phyloP scores from a whole-genome alignment of 2,888 invertebrate species.

The Euclidia mi region DNA sequence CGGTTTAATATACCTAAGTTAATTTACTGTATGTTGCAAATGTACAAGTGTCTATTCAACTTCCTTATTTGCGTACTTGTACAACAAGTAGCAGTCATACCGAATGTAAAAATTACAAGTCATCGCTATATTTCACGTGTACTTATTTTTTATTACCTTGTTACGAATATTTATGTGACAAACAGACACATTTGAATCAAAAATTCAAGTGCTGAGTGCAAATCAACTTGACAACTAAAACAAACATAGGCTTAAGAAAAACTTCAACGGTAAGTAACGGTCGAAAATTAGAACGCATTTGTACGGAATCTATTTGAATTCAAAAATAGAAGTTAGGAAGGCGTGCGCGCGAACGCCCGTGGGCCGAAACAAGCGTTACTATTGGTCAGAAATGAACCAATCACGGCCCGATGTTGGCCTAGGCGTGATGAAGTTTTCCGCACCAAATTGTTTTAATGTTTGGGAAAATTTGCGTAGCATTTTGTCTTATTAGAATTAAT shows the following conservation, averaged over 20 bases:
- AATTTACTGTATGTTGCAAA: no score
- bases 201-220: conserved; percentile 5
- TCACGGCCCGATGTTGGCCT: conserved; percentile 76
- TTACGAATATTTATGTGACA: no score
- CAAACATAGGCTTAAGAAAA: conserved; percentile 30
- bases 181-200: neutral
- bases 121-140: no score
- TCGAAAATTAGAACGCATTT: conserved; percentile 63
- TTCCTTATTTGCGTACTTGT: no score
- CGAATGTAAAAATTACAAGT: no score
- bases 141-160: no score
- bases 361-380: conserved; percentile 76
- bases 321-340: conserved; percentile 84
- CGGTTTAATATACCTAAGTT: no score
- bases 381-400: conserved; percentile 82
- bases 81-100: no score
- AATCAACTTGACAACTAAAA: neutral
- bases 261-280: conserved; percentile 43
- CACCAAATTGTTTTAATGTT: conserved; percentile 49
- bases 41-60: no score
- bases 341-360: conserved; percentile 75
- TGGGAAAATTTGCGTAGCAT: conserved; percentile 44
- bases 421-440: conserved; percentile 77
- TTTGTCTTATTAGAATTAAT: conserved; percentile 14
- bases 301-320: conserved; percentile 75